A percentile compares a stretch with the other conserved stretches of the same genome.
phyloP scores from a whole-genome alignment of 2,797 vertebrate species.

The Melanogrammus aeglefinus region DNA sequence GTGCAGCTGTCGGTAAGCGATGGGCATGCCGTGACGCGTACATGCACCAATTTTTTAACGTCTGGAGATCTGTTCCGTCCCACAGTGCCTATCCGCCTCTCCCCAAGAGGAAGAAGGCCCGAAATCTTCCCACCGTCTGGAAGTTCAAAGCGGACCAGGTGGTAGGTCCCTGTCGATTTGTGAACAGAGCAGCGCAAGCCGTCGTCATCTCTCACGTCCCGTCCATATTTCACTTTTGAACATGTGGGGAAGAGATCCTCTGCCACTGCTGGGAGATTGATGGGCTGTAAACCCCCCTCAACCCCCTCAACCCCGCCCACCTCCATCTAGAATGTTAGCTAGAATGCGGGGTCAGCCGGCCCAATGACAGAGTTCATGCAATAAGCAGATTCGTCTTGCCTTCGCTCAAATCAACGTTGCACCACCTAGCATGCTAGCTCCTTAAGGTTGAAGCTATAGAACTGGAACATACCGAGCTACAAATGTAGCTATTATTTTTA shows the following conservation, averaged over 20 bases:
- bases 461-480: not conserved
- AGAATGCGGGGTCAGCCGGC: slow-evolving; percentile 20
- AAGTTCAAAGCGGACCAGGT: slow-evolving; percentile 59
- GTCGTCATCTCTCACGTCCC: slow-evolving; percentile 35
- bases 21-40: slow-evolving; percentile 25
- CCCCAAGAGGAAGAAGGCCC: slow-evolving; percentile 40
- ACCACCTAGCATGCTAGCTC: not conserved
- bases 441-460: not conserved
- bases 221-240: slow-evolving; percentile 16
- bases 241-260: slow-evolving; percentile 42
- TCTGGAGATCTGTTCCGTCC: slow-evolving; percentile 22
- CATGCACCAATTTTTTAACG: slow-evolving; percentile 32
- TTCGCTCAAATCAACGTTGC: slow-evolving; percentile 51
- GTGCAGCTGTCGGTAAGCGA: slow-evolving; percentile 58
- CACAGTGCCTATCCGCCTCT: slow-evolving; percentile 12
- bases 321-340: not conserved
- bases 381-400: slow-evolving; percentile 32
- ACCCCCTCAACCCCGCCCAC: not conserved
- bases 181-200: slow-evolving; percentile 37
- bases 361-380: slow-evolving; percentile 26
- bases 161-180: slow-evolving; percentile 37
- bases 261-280: slow-evolving; percentile 38
- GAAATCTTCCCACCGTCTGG: slow-evolving; percentile 26
- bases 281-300: slow-evolving; percentile 16
- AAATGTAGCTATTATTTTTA: too few species aligned